Percentiles rank a stretch among this genome's conserved stretches.
These are phyloP conservation scores for Siniperca obscura DNA, from an alignment of 2,797 vertebrate genomes.

Conservation along the genomic window DNA sequence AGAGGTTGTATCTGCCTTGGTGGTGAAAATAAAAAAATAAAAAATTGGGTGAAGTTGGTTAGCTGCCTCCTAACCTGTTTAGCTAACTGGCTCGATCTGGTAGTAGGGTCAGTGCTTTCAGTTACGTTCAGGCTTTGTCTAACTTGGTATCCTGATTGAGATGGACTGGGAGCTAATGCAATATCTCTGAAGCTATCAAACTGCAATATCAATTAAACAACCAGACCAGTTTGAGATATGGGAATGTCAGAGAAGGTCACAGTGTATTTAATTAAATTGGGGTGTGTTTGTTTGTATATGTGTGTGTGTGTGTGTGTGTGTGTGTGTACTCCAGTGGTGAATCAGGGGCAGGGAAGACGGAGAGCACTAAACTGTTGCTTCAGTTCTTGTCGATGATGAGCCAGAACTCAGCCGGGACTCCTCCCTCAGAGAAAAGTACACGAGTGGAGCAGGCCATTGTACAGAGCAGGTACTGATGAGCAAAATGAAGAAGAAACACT, in stretches of 20 bases:
- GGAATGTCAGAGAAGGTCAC: constrained; percentile 77
- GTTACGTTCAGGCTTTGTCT: constrained; percentile 38
- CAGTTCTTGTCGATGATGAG: constrained; percentile 96
- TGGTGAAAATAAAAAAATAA: not conserved
- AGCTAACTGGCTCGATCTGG: constrained; percentile 4
- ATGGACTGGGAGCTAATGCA: constrained; percentile 40
- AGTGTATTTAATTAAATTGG: constrained; percentile 53
- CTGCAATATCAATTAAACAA: constrained; percentile 61
- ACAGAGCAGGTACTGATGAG: constrained; percentile 90
- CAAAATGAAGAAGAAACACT: not conserved
- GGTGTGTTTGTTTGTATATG: constrained; percentile 29
- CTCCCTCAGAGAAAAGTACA: constrained; percentile 85
- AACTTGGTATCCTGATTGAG: constrained; percentile 35
- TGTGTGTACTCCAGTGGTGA: constrained; percentile 86
- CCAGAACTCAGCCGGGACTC: constrained; percentile 88
- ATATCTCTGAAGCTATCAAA: constrained; percentile 51
- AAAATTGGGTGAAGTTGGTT: not conserved
- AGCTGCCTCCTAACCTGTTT: not conserved
- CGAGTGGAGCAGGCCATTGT: constrained; percentile 92
- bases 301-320: constrained; percentile 46
- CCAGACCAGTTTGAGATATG: constrained; percentile 45
- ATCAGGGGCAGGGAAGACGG: constrained; percentile 95
- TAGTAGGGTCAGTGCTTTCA: constrained; percentile 36
- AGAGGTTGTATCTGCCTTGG: not conserved
- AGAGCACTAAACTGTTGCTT: constrained; percentile 94